Evolutionary conservation across 1,140 invertebrate genomes (phyloP).

Genomic region (Prorops nasuta): DNA sequence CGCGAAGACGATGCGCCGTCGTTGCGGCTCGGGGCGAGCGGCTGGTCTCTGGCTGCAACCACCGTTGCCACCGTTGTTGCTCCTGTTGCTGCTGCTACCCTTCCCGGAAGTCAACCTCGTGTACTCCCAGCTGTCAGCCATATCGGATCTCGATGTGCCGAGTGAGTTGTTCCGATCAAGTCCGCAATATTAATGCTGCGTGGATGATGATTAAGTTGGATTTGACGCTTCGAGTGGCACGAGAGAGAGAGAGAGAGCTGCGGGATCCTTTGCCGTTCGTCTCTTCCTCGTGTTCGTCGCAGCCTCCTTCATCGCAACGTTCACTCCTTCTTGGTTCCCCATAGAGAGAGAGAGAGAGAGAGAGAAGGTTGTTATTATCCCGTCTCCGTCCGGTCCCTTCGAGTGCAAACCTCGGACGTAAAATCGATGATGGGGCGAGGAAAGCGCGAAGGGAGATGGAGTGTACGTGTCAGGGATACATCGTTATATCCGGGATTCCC

Average conservation of each 20-base stretch:
- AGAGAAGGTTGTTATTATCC: too few species aligned
- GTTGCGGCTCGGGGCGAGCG: too few species aligned
- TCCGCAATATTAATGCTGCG: not conserved
- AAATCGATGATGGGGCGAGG: too few species aligned
- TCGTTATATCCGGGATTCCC: too few species aligned
- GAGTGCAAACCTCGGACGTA: too few species aligned
- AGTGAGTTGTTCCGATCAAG: conserved; percentile 36
- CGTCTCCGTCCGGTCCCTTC: too few species aligned
- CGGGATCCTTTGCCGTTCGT: too few species aligned
- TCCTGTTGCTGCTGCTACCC: not conserved
- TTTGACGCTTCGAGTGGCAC: not conserved
- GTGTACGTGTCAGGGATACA: too few species aligned
- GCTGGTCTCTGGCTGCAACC: too few species aligned
- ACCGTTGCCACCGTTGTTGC: not conserved
- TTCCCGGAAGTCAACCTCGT: too few species aligned
- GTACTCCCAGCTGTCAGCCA: conserved; percentile 30
- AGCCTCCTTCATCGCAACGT: not conserved
- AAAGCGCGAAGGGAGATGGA: too few species aligned
- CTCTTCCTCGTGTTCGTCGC: not conserved
- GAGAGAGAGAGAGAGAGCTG: not conserved
- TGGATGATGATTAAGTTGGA: not conserved
- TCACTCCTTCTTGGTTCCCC: not conserved
- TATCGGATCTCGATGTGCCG: conserved; percentile 47
- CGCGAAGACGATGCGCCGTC: not conserved
- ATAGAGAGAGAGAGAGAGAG: not conserved